Percentiles rank a stretch among this genome's conserved stretches.
These are phyloP conservation scores for Petaurus breviceps DNA, from an alignment of 2,113 vertebrate genomes.

Conservation along the genomic window DNA sequence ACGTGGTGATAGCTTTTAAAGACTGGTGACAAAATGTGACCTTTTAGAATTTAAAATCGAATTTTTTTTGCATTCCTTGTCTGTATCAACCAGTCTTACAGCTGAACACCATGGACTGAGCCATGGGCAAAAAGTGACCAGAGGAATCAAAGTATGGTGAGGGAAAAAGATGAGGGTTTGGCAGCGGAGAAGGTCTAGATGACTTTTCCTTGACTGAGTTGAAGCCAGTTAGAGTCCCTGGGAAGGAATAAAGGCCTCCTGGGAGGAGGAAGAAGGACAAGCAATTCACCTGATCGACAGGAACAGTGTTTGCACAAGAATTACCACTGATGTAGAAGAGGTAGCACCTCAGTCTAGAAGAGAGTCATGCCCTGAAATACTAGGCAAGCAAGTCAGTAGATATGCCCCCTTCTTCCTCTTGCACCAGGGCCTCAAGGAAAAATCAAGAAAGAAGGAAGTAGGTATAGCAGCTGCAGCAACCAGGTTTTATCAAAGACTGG, in stretches of 20 bases:
- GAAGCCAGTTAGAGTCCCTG: background rate
- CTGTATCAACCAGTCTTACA: background rate
- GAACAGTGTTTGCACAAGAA: background rate
- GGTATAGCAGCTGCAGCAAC: background rate
- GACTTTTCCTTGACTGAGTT: background rate
- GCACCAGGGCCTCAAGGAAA: background rate
- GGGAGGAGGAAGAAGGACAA: background rate
- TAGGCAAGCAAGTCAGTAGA: background rate
- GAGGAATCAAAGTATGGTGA: background rate
- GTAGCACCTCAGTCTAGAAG: background rate
- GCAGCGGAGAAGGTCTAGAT: background rate
- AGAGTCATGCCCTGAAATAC: background rate
- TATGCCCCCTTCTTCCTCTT: background rate
- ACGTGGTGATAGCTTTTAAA: background rate
- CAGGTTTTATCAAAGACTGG: background rate
- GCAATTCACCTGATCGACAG: background rate
- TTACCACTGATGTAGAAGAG: background rate
- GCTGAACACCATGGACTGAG: background rate
- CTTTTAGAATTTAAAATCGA: background rate
- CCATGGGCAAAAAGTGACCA: background rate
- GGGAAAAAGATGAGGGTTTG: background rate
- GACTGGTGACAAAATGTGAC: background rate
- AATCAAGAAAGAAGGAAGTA: background rate
- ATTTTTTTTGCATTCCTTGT: background rate
- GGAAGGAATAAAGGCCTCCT: background rate